A percentile compares a stretch with the other conserved stretches of the same genome.
Conservation (phyloP, 2,888 invertebrate genomes). For the Acronicta aceris region DNA sequence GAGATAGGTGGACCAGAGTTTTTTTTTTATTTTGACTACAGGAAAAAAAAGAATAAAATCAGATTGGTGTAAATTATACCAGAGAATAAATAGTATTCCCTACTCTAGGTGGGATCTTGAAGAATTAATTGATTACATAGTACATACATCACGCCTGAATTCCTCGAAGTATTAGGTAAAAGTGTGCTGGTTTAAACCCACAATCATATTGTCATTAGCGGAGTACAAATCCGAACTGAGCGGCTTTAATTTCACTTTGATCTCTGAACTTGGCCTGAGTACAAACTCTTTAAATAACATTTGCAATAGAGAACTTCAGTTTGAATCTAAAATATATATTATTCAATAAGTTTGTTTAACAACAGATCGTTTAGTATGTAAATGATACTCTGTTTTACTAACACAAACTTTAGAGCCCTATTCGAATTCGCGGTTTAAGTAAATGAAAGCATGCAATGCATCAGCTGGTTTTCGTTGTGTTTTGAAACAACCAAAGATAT, state of each 20-base stretch:
- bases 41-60: too few species aligned
- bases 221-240: too few species aligned
- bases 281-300: not conserved
- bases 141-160: too few species aligned
- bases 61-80: too few species aligned
- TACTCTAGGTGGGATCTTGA: too few species aligned
- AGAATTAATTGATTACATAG: too few species aligned
- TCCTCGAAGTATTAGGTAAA: too few species aligned
- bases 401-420: conserved; percentile 10
- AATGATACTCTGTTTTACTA: conserved; percentile 30
- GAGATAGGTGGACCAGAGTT: not conserved
- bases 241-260: not conserved
- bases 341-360: conserved; percentile 30
- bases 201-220: too few species aligned
- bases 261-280: not conserved
- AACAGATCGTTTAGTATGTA: conserved; percentile 33
- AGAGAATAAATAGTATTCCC: too few species aligned
- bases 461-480: conserved; percentile 10
- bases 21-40: too few species aligned
- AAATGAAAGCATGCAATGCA: conserved; percentile 33
- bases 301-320: conserved; percentile 5
- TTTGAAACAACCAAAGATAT: conserved; percentile 8
- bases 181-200: too few species aligned
- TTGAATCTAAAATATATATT: conserved; percentile 17
- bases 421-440: conserved; percentile 22